These are phyloP conservation scores for Hyperoplus lanceolatus DNA, from an alignment of 2,797 vertebrate species.

Conservation along the genomic window DNA sequence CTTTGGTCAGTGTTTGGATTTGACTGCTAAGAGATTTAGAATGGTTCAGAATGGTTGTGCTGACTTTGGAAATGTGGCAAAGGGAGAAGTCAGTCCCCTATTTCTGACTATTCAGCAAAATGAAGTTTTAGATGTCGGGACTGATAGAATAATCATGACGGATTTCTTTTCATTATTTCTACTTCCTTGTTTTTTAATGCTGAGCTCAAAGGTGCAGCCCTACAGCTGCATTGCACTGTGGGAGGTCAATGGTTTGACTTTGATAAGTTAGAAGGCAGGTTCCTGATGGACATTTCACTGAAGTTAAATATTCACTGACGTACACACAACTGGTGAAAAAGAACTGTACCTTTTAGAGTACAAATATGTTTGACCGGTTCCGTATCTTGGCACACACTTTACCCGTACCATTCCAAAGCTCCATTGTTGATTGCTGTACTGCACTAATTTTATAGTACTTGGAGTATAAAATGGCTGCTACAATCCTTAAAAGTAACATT, in stretches of 20 bases:
- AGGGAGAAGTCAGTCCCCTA: slow-evolving; percentile 4
- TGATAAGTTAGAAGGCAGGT: too few relatives aligned
- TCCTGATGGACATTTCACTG: too few relatives aligned
- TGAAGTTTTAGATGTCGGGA: slow-evolving; percentile 25
- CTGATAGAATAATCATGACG: slow-evolving; percentile 45
- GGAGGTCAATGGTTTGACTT: slow-evolving; percentile 13
- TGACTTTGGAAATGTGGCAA: slow-evolving; percentile 27
- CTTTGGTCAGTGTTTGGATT: slow-evolving; percentile 12
- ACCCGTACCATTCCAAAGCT: too few relatives aligned
- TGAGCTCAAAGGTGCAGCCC: background rate
- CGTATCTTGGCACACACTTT: too few relatives aligned
- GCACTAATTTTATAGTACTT: background rate
- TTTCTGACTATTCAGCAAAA: slow-evolving; percentile 20
- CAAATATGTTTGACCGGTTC: too few relatives aligned
- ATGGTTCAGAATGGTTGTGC: slow-evolving; percentile 19
- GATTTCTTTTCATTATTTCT: slow-evolving; percentile 25
- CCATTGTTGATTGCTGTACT: too few relatives aligned
- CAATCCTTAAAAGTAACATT: background rate
- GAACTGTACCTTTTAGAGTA: too few relatives aligned
- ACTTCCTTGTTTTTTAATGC: slow-evolving; percentile 14
- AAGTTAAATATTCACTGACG: too few relatives aligned
- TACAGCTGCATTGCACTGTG: background rate
- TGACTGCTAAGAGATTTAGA: slow-evolving; percentile 8
- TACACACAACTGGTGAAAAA: too few relatives aligned
- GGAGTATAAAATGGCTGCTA: background rate